Evolutionary conservation across 2,888 invertebrate species (phyloP).

Genomic region (Cyclophora punctaria): DNA sequence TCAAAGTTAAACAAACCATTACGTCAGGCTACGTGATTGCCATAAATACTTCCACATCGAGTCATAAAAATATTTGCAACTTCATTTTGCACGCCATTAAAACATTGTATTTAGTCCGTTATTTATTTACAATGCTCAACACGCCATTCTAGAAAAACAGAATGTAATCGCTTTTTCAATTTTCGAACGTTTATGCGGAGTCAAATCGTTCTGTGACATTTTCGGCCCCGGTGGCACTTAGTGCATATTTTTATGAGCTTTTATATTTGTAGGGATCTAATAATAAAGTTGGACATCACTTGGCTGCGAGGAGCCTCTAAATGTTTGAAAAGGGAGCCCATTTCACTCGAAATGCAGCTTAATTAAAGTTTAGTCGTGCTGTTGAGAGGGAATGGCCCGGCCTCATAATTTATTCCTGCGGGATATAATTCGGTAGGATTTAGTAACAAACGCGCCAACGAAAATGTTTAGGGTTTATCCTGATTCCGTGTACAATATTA

Average conservation of each 20-base stretch:
- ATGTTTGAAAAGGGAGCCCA: constrained; percentile 58
- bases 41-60: constrained; percentile 11
- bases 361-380: constrained; percentile 62
- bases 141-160: constrained; percentile 25
- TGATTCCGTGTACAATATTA: constrained; percentile 25
- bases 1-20: constrained; percentile 5
- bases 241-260: constrained; percentile 39
- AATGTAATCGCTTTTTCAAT: constrained; percentile 29
- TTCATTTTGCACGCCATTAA: constrained; percentile 34
- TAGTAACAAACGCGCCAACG: constrained; percentile 50
- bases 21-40: constrained; percentile 5
- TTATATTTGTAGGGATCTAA: constrained; percentile 24
- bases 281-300: constrained; percentile 34
- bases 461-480: constrained; percentile 47
- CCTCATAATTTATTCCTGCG: constrained; percentile 66
- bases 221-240: constrained; percentile 14
- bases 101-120: constrained; percentile 24
- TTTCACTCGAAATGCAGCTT: constrained; percentile 62
- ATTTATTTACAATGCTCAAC: constrained; percentile 30
- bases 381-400: constrained; percentile 55
- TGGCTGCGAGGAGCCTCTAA: constrained; percentile 40
- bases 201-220: constrained; percentile 37
- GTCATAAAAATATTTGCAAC: constrained; percentile 26
- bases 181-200: constrained; percentile 32
- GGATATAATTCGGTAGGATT: constrained; percentile 61